Evolutionary conservation across 2,888 invertebrate genomes (phyloP), one percentile per base, ranked within the genome.

Genomic region (Ptilodon capucinus): DNA sequence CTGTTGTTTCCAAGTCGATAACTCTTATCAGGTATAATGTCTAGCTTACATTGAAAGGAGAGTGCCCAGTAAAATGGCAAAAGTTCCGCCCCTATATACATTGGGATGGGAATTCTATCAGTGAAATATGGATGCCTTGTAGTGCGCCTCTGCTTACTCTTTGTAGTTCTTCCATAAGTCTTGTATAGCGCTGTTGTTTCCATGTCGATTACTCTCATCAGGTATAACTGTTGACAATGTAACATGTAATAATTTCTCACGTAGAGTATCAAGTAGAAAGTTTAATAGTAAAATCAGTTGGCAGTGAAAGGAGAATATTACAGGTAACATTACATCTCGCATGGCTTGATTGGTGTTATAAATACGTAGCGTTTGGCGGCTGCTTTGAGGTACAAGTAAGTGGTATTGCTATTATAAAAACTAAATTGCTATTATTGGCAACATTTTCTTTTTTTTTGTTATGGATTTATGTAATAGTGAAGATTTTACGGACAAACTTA

Each of bases 241-340:
- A 16, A 40, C 69, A 76, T 75, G 76, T 78, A 84, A 80, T 77
- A 58, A 57, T 56, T 51, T 47, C 61, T 51, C 78, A 78, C 75
- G 79, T 79, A 76, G 66, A 68, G 71, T 81, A 84, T 82, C 81
- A 81, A 82, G 84, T 85, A 85, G 86, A 87, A 86, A 88, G 87
- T 85, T 40, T 54, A 74, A 80, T 83, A 79, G 71, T 76, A 78
- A 79, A 83, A 82, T 79, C 73, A 76, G 58, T 75, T 63, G 69
- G 68, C 52, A 81, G 86, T 84, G 86, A 88, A 86, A 87, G 88
- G 85, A 81, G 81, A 82, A 81, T 28, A 32, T 81, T 76, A 77
- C 74, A 69, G 64, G 73, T 70, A 74, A 60, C 53, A 67, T 68
- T 75, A 60, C 17, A 38, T 38, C 75, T 78, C 77, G 74, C 66